Base-by-base conservation (phyloP, 1,140 invertebrate genomes). In the Artemia franciscana region DNA sequence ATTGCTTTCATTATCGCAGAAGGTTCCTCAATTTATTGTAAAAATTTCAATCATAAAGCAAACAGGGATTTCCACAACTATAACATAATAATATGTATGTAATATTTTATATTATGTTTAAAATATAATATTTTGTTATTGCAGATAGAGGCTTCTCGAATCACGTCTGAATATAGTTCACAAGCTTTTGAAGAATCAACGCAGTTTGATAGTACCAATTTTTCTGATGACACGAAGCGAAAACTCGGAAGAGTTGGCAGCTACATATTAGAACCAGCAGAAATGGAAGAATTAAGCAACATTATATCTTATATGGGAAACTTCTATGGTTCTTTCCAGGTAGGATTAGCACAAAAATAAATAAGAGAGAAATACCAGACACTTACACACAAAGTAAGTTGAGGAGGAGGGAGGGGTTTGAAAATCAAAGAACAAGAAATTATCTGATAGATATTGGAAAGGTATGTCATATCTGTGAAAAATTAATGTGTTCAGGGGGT, bases 301-400 rank as follows among this genome's bases (percentile, higher is more conserved):
- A 56, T 67, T 4, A 66, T 69, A 57, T 67, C 67, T 9, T 15
- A 66, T 27, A 69, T 69, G 68, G 67, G 68, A 5, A 26, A 59
- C 18, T 67, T 69, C 27, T 69, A 69, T 59, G 68, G 66, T 12
- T 58, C 30, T 25, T 60, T 60, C 51, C 58, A 63, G 61, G 61
- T 65, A 63, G 24, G 15, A 12, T 24, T 25, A 26, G 12, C 26
- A n/a, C 23, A 60, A 60, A n/a, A n/a, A n/a, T n/a, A n/a, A n/a
- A n/a, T 9, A 51, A 51, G 39, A 9, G 9, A 51, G 9, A 9
- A 9, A n/a, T 51, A n/a, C 5, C 57, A 58, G 24, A n/a, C 24
- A 21, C n/a, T 5, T 58, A 21, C 24, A n/a, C 57, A 58, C 57
- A 21, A n/a, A n/a, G 24, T 58, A 21, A 21, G 57, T n/a, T 7